These are phyloP conservation scores for Drosophila prolongata DNA, from an alignment of 2,888 invertebrate species.

Conservation along the genomic window DNA sequence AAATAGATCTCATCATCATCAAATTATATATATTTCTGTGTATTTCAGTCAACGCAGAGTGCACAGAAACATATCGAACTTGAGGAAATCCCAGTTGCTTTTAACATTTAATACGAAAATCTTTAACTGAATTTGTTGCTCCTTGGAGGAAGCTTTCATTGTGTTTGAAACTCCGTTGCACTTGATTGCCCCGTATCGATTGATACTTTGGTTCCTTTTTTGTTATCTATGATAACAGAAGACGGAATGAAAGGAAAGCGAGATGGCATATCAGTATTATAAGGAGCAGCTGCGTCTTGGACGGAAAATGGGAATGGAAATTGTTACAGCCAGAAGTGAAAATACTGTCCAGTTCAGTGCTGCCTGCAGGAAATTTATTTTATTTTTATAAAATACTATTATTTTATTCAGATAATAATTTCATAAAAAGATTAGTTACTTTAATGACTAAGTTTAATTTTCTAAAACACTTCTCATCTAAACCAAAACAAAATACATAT, in stretches of 20 bases:
- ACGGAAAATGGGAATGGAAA: constrained; percentile 22
- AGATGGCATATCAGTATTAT: constrained; percentile 33
- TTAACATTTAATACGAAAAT: constrained; percentile 1
- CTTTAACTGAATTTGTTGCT: not conserved
- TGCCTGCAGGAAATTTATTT: not conserved
- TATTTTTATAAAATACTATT: too few species aligned
- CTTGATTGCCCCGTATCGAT: constrained; percentile 37
- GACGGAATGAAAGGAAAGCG: constrained; percentile 13
- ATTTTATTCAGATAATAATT: too few species aligned
- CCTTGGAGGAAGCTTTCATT: not conserved
- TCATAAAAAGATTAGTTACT: too few species aligned
- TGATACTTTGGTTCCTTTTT: constrained; percentile 15
- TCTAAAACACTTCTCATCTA: too few species aligned
- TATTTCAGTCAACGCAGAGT: too few species aligned
- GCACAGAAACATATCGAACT: too few species aligned
- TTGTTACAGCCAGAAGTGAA: constrained; percentile 7
- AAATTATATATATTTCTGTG: too few species aligned
- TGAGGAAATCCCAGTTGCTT: not conserved
- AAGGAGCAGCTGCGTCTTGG: constrained; percentile 59
- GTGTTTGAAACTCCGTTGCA: constrained; percentile 17
- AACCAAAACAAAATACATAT: too few species aligned
- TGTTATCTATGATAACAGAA: constrained; percentile 45
- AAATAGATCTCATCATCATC: too few species aligned
- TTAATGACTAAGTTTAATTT: too few species aligned
- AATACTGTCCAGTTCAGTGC: constrained; percentile 38